These are phyloP conservation scores for Ceuthmochares aereus DNA, from an alignment of 2,113 vertebrate species.

Conservation along the genomic window DNA sequence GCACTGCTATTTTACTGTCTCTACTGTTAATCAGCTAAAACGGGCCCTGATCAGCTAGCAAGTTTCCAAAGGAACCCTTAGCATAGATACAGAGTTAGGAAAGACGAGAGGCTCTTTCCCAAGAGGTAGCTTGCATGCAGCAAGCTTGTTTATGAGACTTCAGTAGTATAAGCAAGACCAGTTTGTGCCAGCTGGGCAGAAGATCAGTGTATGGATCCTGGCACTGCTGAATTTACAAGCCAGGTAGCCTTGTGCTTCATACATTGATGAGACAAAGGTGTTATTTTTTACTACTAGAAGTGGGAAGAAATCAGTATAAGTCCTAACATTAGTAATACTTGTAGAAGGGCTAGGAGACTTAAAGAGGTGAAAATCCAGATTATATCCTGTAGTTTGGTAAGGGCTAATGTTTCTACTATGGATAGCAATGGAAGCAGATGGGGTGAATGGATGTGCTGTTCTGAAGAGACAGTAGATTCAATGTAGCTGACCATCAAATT, in stretches of 20 bases:
- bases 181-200: background rate
- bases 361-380: background rate
- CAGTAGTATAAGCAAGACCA: background rate
- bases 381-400: background rate
- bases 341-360: background rate
- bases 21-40: background rate
- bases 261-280: background rate
- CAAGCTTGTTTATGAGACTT: conserved; percentile 1
- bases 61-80: background rate
- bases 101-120: background rate
- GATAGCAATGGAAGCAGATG: background rate
- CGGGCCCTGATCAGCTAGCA: background rate
- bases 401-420: background rate
- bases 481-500: background rate
- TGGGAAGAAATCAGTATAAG: background rate
- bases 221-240: background rate
- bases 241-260: background rate
- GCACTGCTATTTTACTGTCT: background rate
- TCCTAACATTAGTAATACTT: background rate
- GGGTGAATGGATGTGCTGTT: background rate
- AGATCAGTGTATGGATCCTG: background rate
- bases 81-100: background rate
- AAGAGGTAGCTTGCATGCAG: background rate
- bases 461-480: background rate
- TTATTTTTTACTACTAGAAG: background rate